These are phyloP conservation scores for Sipunculus nudus DNA, from an alignment of 2,888 invertebrate genomes.

Conservation along the genomic window DNA sequence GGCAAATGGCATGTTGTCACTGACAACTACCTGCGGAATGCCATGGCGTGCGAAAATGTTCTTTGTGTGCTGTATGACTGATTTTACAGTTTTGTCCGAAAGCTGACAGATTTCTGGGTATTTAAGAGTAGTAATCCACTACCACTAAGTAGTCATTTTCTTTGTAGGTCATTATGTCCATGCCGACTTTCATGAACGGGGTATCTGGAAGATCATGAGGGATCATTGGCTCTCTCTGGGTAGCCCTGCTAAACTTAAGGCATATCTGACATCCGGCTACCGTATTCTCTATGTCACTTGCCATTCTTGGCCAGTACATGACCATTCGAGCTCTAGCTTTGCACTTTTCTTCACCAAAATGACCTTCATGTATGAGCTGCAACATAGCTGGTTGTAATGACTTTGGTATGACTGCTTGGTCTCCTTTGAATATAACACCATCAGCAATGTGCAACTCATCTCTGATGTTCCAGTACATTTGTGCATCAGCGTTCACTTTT, in stretches of 20 bases:
- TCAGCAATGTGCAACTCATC: constrained; percentile 9
- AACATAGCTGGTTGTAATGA: neutral
- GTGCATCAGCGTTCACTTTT: too few relatives aligned
- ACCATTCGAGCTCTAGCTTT: constrained; percentile 13
- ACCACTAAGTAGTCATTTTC: constrained; percentile 31
- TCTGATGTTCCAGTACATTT: too few relatives aligned
- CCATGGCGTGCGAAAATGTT: constrained; percentile 33
- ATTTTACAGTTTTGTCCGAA: constrained; percentile 27
- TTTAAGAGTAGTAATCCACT: constrained; percentile 40
- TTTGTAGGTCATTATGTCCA: constrained; percentile 23
- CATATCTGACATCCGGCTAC: constrained; percentile 11
- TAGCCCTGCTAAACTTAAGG: neutral
- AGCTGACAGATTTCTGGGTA: constrained; percentile 36
- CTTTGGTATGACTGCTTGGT: constrained; percentile 8
- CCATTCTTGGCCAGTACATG: constrained; percentile 28
- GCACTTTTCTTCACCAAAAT: constrained; percentile 22
- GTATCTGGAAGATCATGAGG: constrained; percentile 19
- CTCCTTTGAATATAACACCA: constrained; percentile 1
- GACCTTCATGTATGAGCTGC: constrained; percentile 14
- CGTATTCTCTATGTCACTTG: constrained; percentile 13
- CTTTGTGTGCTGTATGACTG: constrained; percentile 27
- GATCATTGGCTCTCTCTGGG: constrained; percentile 22
- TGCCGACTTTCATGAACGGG: constrained; percentile 35
- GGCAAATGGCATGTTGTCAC: constrained; percentile 37
- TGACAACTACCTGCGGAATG: constrained; percentile 30